Base-by-base conservation (phyloP, 2,113 vertebrate genomes). In the Lota lota region DNA sequence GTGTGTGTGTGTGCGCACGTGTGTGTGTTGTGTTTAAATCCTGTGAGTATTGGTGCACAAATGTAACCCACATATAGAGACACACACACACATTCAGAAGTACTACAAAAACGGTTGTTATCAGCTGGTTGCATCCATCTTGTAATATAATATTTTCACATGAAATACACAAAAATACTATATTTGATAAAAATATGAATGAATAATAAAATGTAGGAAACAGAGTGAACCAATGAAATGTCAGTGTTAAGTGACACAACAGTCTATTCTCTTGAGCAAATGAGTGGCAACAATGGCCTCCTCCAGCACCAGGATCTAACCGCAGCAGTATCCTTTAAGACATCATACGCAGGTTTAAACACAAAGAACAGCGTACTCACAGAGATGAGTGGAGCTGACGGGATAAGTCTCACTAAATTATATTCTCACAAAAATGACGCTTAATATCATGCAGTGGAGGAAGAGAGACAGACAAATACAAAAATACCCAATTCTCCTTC, bases 291-390 rank as follows among this genome's bases (percentile, higher is more conserved):
- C 75, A 63, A 47, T 64, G 67, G 65, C 56, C 2, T 70, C 63
- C 28, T 28, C 28, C 28, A 28, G 28, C 28, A 28, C 28, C 70
- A 72, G 60, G 53, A 67, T 40, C 72, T 77, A 63, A 62, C 57
- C 33, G 62, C 2, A 65, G 61, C 33, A 61, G 66, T 72, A 69
- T 76, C 81, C 67, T 63, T 77, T 80, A 53, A 63, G 59, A 72
- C 83, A 81, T 82, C 83, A 81, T 82, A 21, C 21, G 83, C 76
- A 77, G 83, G 88, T 85, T 88, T 90, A 86, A 85, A 81, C 81
- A 81, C 69, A 83, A 79, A 86, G 83, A 89, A 88, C 88, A 87
- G 82, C 85, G 79, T 84, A 83, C 87, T 88, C 85, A 89, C 81
- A 72, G 79, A 65, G 85, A 88, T 85, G 88, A 87, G 82, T 83